phyloP scores from a whole-genome alignment of 2,113 vertebrate genomes.

The Pao palembangensis region DNA sequence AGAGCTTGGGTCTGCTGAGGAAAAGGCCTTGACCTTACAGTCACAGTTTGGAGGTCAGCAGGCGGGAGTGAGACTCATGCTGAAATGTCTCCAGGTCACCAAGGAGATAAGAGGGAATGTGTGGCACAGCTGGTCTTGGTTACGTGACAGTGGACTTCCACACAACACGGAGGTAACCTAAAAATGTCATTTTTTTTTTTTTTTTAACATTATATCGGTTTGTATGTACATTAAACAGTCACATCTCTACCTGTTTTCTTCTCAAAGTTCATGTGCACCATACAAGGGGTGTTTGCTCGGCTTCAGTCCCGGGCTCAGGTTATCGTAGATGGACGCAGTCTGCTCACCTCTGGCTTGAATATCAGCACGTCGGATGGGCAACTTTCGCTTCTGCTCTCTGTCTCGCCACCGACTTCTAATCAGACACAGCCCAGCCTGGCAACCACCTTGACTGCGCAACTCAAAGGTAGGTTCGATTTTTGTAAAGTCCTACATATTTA shows the following conservation, averaged over 20 bases:
- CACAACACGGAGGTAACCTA: constrained; percentile 63
- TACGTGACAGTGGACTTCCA: constrained; percentile 66
- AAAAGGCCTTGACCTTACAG: constrained; percentile 53
- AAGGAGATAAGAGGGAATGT: constrained; percentile 67
- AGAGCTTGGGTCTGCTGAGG: constrained; percentile 49
- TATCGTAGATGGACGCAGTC: constrained; percentile 54
- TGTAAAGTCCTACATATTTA: not conserved
- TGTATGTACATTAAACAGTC: not conserved
- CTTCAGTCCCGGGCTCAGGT: constrained; percentile 60
- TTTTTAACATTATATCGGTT: not conserved
- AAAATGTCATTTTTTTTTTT: not conserved
- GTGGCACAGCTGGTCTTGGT: constrained; percentile 72
- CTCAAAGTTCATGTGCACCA: constrained; percentile 47
- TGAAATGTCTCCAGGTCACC: constrained; percentile 48
- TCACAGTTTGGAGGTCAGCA: constrained; percentile 60
- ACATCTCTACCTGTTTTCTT: not conserved
- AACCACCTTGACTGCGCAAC: constrained; percentile 40
- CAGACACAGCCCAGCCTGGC: constrained; percentile 34
- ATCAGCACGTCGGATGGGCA: constrained; percentile 46
- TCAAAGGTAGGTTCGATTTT: constrained; percentile 53
- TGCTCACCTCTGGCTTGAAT: constrained; percentile 66
- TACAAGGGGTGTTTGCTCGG: constrained; percentile 44
- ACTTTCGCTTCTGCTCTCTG: constrained; percentile 59
- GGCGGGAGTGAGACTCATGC: constrained; percentile 50
- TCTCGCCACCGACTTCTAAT: constrained; percentile 28